Conservation (phyloP, 92 coral and sea anemone genomes). For the Heteractis magnifica region DNA sequence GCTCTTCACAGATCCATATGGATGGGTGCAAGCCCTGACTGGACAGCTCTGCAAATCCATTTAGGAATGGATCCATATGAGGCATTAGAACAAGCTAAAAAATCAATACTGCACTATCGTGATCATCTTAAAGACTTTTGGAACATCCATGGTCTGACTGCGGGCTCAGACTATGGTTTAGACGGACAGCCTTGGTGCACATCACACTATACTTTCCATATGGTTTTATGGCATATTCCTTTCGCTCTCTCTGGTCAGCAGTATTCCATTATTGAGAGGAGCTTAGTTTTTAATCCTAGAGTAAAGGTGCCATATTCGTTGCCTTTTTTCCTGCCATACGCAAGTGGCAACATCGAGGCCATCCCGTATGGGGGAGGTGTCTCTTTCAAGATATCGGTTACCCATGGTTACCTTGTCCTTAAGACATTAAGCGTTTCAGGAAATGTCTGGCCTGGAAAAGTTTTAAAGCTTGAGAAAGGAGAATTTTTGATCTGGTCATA, state of each 20-base stretch:
- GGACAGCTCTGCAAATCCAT: conserved; percentile 70
- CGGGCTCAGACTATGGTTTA: conserved; percentile 78
- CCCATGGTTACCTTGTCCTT: conserved; percentile 49
- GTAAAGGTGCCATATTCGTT: conserved; percentile 66
- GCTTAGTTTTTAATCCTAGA: conserved; percentile 60
- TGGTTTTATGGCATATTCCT: conserved; percentile 89
- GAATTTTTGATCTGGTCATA: conserved; percentile 30
- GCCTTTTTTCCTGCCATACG: conserved; percentile 74
- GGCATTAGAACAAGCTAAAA: conserved; percentile 65
- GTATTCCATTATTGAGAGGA: conserved; percentile 67
- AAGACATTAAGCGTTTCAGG: conserved; percentile 34
- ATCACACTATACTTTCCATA: conserved; percentile 78
- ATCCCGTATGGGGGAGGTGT: neutral
- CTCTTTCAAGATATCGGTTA: conserved; percentile 29
- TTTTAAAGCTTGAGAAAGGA: conserved; percentile 28
- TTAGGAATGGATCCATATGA: conserved; percentile 61
- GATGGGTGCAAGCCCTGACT: conserved; percentile 86
- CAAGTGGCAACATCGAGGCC: conserved; percentile 75
- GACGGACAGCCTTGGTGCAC: conserved; percentile 95
- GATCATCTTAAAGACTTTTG: conserved; percentile 69
- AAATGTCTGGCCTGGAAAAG: conserved; percentile 21
- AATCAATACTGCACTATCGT: conserved; percentile 76
- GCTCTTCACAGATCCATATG: conserved; percentile 59
- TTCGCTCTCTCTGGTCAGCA: conserved; percentile 83
- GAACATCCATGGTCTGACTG: conserved; percentile 89